These are phyloP conservation scores for Trichoplusia ni DNA, from an alignment of 1,140 invertebrate genomes.

Conservation along the genomic window DNA sequence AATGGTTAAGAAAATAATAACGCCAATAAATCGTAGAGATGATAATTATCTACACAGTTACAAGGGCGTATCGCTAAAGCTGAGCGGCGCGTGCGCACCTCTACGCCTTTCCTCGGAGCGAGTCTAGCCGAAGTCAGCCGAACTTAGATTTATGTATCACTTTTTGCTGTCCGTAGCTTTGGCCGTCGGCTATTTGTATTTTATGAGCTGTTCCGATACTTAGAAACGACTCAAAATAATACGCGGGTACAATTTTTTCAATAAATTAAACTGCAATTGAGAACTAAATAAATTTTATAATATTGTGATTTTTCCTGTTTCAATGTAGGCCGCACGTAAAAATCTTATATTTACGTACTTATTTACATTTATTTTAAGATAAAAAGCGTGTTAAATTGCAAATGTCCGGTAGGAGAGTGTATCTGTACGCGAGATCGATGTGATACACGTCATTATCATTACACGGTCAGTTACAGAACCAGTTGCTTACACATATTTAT, in stretches of 20 bases:
- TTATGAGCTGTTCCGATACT: too few species aligned
- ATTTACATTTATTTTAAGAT: background rate
- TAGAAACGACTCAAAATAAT: too few species aligned
- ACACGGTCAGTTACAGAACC: background rate
- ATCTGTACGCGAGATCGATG: background rate
- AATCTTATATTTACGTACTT: background rate
- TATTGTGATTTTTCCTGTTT: too few species aligned
- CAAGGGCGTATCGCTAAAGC: slow-evolving; percentile 27
- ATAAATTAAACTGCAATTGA: too few species aligned
- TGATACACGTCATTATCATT: slow-evolving; percentile 1
- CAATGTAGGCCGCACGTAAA: too few species aligned
- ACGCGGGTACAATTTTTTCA: too few species aligned
- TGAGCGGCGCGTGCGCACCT: slow-evolving; percentile 9
- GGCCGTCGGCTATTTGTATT: slow-evolving; percentile 5
- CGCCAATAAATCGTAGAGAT: slow-evolving; percentile 24
- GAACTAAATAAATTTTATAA: too few species aligned
- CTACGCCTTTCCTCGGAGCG: slow-evolving; percentile 10
- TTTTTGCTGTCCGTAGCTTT: slow-evolving; percentile 9
- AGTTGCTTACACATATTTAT: slow-evolving; percentile 10
- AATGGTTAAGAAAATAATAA: slow-evolving; percentile 27
- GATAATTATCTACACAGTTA: slow-evolving; percentile 31
- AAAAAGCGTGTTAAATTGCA: too few species aligned
- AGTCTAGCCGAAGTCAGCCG: slow-evolving; percentile 6
- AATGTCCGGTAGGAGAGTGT: too few species aligned
- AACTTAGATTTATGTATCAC: slow-evolving; percentile 17